A percentile compares a stretch with the other conserved stretches of the same genome.
Evolutionary conservation across 2,888 invertebrate species (phyloP).

Genomic region (Fragum sueziense): DNA sequence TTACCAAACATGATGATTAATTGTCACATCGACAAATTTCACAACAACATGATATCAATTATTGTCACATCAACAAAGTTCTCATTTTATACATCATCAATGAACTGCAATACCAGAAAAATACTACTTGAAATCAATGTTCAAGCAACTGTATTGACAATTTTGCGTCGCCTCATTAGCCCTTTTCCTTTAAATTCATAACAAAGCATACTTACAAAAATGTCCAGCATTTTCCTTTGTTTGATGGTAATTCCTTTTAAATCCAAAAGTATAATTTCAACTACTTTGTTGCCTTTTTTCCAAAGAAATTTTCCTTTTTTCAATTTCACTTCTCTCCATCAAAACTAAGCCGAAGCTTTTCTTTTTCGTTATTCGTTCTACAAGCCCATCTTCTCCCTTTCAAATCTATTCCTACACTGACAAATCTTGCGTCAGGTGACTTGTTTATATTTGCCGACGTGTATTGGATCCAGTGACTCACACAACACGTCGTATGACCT

Average conservation of each 20-base stretch:
- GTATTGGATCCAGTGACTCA: constrained; percentile 45
- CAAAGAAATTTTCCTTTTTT: not conserved
- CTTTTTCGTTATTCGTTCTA: constrained; percentile 56
- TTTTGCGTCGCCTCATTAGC: no score
- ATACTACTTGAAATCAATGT: no score
- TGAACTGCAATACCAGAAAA: no score
- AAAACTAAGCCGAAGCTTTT: constrained; percentile 58
- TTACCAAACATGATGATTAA: no score
- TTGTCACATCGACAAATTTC: no score
- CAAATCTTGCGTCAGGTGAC: constrained; percentile 61
- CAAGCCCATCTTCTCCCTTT: constrained; percentile 64
- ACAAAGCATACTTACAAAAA: constrained; percentile 46
- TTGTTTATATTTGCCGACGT: constrained; percentile 62
- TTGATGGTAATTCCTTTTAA: constrained; percentile 9
- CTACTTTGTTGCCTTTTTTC: not conserved
- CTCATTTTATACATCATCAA: no score
- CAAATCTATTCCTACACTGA: constrained; percentile 56
- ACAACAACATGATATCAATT: no score
- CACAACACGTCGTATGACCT: constrained; percentile 52
- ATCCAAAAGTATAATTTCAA: not conserved
- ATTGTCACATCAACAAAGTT: no score
- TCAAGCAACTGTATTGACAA: no score
- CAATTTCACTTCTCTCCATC: constrained; percentile 18
- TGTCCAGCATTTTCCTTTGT: constrained; percentile 51
- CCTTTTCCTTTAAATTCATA: no score